These are phyloP conservation scores for Urocynchramus pylzowi DNA, from an alignment of 2,113 vertebrate genomes.

Conservation along the genomic window DNA sequence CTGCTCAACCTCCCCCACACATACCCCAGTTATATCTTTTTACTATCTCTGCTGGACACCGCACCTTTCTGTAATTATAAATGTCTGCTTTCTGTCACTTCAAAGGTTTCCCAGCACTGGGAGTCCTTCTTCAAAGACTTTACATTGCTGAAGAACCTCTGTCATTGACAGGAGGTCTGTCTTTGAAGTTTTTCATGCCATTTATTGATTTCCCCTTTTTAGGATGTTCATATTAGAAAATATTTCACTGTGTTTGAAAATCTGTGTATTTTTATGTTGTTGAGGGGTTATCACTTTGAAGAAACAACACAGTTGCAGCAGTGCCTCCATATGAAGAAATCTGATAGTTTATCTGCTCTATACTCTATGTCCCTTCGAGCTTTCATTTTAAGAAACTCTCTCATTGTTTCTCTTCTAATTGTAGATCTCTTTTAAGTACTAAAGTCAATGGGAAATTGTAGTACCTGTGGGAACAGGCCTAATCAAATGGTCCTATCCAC, in stretches of 20 bases:
- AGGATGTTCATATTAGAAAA: conserved; percentile 82
- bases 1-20: conserved; percentile 61
- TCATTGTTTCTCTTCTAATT: conserved; percentile 2
- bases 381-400: conserved; percentile 40
- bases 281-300: conserved; percentile 74
- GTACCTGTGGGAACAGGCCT: background rate
- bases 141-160: conserved; percentile 76
- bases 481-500: background rate
- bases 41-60: conserved; percentile 82
- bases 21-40: conserved; percentile 79
- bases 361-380: conserved; percentile 31
- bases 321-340: conserved; percentile 62
- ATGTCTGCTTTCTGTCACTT: conserved; percentile 86
- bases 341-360: conserved; percentile 30
- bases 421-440: background rate
- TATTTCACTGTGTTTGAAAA: conserved; percentile 75
- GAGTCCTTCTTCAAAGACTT: conserved; percentile 84
- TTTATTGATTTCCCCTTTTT: conserved; percentile 82
- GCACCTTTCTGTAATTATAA: conserved; percentile 86
- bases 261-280: conserved; percentile 74
- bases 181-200: conserved; percentile 85
- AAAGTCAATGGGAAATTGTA: background rate
- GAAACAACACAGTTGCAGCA: conserved; percentile 65
- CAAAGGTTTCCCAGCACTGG: conserved; percentile 82
- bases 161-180: conserved; percentile 81